These are phyloP conservation scores for Beris morrisii DNA, from an alignment of 2,888 invertebrate genomes.

Conservation along the genomic window DNA sequence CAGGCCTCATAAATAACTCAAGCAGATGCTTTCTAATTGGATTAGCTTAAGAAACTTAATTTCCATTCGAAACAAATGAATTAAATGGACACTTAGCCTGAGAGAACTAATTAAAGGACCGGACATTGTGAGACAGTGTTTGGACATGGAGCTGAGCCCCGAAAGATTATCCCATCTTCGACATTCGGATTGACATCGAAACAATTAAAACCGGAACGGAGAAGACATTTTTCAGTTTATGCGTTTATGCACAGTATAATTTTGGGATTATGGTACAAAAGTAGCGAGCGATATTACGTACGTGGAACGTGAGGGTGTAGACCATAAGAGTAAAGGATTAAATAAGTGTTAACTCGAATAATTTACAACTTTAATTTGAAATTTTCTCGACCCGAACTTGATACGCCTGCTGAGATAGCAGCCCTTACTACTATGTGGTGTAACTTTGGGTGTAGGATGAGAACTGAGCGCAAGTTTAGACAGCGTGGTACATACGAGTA, in stretches of 20 bases:
- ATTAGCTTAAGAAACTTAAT: constrained; percentile 35
- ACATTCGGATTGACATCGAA: constrained; percentile 26
- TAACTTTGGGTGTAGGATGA: too few relatives aligned
- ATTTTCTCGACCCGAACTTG: too few relatives aligned
- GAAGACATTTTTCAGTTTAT: constrained; percentile 30
- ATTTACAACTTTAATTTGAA: too few relatives aligned
- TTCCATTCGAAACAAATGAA: constrained; percentile 30
- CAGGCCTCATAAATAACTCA: constrained; percentile 33
- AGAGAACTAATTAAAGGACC: constrained; percentile 32
- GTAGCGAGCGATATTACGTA: background rate
- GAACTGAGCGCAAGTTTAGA: too few relatives aligned
- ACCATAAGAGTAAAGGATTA: too few relatives aligned
- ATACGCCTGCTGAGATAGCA: too few relatives aligned
- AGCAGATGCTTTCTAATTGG: constrained; percentile 36
- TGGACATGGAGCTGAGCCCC: constrained; percentile 20
- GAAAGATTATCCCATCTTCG: constrained; percentile 32
- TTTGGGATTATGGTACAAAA: constrained; percentile 23
- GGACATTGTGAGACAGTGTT: constrained; percentile 14
- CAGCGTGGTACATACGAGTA: too few relatives aligned
- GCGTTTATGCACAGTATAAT: constrained; percentile 18
- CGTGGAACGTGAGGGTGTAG: too few relatives aligned
- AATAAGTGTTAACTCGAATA: too few relatives aligned
- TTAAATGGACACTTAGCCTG: constrained; percentile 32
- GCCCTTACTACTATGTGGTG: too few relatives aligned
- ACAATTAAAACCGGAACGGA: constrained; percentile 27